Percentiles rank a stretch among this genome's conserved stretches.
These are phyloP conservation scores for Crotophaga sulcirostris DNA, from an alignment of 2,113 vertebrate species.

Conservation along the genomic window DNA sequence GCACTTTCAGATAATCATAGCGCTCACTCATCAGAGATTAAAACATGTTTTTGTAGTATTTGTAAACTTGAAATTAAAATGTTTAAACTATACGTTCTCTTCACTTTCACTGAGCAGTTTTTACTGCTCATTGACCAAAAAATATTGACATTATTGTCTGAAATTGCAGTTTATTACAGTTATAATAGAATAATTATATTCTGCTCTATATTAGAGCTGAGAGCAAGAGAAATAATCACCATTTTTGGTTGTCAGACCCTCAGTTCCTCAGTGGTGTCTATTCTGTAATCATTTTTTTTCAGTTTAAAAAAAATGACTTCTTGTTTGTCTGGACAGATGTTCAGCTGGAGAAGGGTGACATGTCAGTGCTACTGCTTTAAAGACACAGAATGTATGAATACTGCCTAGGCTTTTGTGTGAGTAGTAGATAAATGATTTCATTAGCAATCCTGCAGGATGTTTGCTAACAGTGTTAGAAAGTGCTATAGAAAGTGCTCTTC, in stretches of 20 bases:
- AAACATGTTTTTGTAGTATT: conserved; percentile 2
- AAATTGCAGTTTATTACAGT: conserved; percentile 46
- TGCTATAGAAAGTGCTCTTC: conserved; percentile 43
- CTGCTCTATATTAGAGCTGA: not conserved
- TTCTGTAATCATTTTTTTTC: conserved; percentile 10
- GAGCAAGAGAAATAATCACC: not conserved
- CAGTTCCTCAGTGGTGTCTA: not conserved
- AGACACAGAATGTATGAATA: not conserved
- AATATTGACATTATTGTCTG: conserved; percentile 13
- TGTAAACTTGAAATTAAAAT: not conserved
- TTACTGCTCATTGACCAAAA: conserved; percentile 41
- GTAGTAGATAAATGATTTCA: conserved; percentile 28
- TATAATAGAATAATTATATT: conserved; percentile 35
- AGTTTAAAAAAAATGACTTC: not conserved
- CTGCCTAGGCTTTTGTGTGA: not conserved
- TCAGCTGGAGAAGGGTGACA: not conserved
- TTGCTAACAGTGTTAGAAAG: conserved; percentile 44
- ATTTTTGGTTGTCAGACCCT: not conserved
- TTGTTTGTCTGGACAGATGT: not conserved
- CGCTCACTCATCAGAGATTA: not conserved
- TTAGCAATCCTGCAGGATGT: conserved; percentile 5
- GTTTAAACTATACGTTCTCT: not conserved
- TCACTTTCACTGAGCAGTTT: not conserved
- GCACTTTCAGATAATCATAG: conserved; percentile 28
- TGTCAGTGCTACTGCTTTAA: not conserved